Evolutionary conservation across 2,797 vertebrate species (phyloP).

Genomic region (Siniperca scherzeri): DNA sequence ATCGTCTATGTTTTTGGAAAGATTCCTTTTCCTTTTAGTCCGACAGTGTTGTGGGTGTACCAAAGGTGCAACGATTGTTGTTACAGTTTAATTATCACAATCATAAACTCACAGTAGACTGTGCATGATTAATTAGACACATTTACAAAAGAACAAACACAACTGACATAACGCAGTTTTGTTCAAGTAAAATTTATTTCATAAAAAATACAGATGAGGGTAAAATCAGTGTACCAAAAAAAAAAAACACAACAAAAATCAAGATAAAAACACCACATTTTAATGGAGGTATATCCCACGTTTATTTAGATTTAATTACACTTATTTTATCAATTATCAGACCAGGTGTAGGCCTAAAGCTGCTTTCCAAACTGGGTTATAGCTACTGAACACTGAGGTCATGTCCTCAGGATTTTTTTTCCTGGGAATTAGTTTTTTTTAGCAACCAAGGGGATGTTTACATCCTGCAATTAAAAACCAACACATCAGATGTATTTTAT

Average conservation of each 20-base stretch:
- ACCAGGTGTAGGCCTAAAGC: too few species aligned
- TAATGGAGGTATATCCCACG: too few species aligned
- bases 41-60: neutral
- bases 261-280: neutral
- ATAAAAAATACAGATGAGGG: neutral
- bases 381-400: too few species aligned
- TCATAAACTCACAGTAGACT: neutral
- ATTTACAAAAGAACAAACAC: neutral
- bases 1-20: constrained; percentile 69
- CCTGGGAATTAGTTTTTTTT: neutral
- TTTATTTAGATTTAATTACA: neutral
- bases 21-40: constrained; percentile 2
- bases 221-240: neutral
- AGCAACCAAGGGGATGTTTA: neutral
- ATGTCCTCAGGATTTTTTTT: too few species aligned
- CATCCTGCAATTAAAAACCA: neutral
- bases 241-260: neutral
- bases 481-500: neutral
- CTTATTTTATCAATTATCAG: neutral
- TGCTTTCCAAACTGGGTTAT: too few species aligned
- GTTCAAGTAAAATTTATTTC: neutral
- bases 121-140: neutral
- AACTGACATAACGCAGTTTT: neutral
- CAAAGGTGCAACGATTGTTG: neutral
- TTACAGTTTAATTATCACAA: neutral